Conservation (phyloP, 2,113 vertebrate species). For the Syrrhaptes paradoxus region DNA sequence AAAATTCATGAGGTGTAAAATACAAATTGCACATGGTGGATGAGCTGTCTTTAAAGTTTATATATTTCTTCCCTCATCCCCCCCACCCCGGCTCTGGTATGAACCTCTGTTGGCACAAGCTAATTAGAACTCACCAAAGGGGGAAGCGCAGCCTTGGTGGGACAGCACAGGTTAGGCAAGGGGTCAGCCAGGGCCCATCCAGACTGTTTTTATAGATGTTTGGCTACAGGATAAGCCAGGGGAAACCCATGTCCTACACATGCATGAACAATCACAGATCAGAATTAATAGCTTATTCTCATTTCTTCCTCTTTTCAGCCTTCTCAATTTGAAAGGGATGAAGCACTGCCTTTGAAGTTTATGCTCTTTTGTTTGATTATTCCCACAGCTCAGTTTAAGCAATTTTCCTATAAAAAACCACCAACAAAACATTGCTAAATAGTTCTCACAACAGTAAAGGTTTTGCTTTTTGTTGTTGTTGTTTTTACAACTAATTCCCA, state of each 20-base stretch:
- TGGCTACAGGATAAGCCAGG: background rate
- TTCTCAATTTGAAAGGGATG: background rate
- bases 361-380: background rate
- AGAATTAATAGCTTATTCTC: background rate
- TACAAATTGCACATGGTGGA: constrained; percentile 62
- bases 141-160: background rate
- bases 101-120: background rate
- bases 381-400: background rate
- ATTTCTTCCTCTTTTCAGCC: background rate
- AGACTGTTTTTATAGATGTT: background rate
- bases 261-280: background rate
- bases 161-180: background rate
- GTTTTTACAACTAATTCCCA: background rate
- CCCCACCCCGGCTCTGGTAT: background rate
- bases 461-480: background rate
- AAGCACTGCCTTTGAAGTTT: constrained; percentile 26
- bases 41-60: constrained; percentile 62
- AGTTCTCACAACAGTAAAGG: background rate
- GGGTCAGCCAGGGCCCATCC: background rate
- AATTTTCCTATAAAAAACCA: background rate
- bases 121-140: background rate
- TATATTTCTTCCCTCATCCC: background rate
- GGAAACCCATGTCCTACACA: background rate
- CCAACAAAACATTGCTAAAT: background rate
- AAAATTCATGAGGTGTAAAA: constrained; percentile 71